phyloP scores from a whole-genome alignment of 2,888 invertebrate species.

The Aleiodes leptofemur region DNA sequence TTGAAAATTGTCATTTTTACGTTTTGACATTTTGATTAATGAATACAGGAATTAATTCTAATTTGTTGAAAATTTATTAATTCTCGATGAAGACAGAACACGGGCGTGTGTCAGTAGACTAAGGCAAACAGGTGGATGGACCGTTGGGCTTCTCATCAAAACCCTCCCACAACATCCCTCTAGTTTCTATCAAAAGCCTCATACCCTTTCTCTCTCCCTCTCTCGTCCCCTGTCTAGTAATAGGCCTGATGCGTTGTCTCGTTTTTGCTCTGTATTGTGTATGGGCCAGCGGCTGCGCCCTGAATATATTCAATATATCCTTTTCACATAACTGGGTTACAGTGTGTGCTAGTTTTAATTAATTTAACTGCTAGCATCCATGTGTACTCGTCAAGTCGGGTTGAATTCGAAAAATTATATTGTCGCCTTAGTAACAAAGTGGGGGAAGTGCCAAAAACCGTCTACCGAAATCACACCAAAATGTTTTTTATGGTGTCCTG shows the following conservation, averaged over 20 bases:
- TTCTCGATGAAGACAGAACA: conserved; percentile 11
- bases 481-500: too few species aligned
- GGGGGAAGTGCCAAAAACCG: too few species aligned
- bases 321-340: conserved; percentile 67
- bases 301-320: conserved; percentile 69
- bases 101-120: conserved; percentile 32
- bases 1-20: neutral
- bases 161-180: conserved; percentile 18
- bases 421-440: too few species aligned
- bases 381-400: neutral
- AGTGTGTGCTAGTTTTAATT: conserved; percentile 47
- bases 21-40: neutral
- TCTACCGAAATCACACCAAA: too few species aligned
- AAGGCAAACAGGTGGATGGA: conserved; percentile 49
- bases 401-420: neutral
- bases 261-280: conserved; percentile 38
- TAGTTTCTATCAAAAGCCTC: conserved; percentile 15
- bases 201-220: neutral
- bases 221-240: conserved; percentile 49
- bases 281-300: conserved; percentile 65
- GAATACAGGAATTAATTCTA: neutral
- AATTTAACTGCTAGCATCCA: conserved; percentile 42
- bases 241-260: conserved; percentile 27
- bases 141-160: conserved; percentile 38
- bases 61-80: neutral